These are phyloP conservation scores for Suncus etruscus DNA, from an alignment of 2,113 vertebrate species.

Conservation along the genomic window DNA sequence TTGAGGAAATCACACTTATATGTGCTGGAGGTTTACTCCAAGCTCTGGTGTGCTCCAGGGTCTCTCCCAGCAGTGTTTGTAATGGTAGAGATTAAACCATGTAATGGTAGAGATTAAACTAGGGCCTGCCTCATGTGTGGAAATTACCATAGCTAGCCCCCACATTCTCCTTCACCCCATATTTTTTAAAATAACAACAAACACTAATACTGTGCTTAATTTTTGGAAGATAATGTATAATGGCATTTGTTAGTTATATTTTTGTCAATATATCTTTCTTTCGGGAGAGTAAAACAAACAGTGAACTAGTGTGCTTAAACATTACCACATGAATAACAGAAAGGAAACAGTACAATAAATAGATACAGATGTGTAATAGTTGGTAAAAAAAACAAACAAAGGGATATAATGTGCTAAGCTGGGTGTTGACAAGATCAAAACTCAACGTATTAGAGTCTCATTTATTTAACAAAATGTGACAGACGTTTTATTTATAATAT, in stretches of 20 bases:
- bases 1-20: no score
- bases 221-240: background rate
- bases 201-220: background rate
- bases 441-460: background rate
- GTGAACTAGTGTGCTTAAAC: background rate
- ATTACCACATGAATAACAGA: background rate
- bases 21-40: no score
- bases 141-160: background rate
- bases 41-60: background rate
- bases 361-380: background rate
- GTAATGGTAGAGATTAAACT: no score
- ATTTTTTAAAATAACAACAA: background rate
- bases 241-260: background rate
- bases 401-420: background rate
- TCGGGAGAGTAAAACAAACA: no score
- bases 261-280: background rate
- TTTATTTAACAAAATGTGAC: background rate
- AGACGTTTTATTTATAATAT: background rate
- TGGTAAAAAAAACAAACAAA: background rate
- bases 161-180: background rate
- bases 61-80: no score
- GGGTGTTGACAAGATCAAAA: background rate
- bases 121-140: background rate
- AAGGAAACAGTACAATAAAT: constrained; percentile 2
- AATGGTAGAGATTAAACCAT: no score